phyloP scores from a whole-genome alignment of 2,113 vertebrate species.

The Progne subis region DNA sequence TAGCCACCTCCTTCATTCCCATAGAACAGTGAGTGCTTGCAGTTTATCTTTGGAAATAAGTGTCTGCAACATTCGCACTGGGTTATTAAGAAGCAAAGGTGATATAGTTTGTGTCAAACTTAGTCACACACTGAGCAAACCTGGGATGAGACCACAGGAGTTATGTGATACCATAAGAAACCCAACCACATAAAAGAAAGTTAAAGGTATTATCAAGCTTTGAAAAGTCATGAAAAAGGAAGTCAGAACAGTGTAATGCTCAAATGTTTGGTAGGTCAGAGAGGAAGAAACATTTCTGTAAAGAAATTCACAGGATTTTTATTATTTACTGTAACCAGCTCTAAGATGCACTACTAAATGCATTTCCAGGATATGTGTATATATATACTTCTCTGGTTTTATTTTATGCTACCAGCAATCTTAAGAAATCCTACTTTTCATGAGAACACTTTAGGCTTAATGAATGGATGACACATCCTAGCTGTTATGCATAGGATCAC shows the following conservation, averaged over 20 bases:
- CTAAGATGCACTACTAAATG: neutral
- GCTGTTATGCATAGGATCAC: neutral
- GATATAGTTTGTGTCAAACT: neutral
- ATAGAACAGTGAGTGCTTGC: neutral
- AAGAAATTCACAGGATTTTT: neutral
- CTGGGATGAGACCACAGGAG: neutral
- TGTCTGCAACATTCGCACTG: neutral
- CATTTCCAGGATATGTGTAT: neutral
- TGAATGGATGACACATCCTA: neutral
- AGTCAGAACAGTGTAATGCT: neutral
- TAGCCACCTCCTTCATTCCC: fast-evolving
- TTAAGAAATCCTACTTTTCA: neutral
- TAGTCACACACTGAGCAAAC: neutral
- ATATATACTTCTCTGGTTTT: neutral
- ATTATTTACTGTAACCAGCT: neutral
- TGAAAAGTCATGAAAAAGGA: neutral
- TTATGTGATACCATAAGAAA: neutral
- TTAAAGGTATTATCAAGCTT: neutral
- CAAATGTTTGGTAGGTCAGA: neutral
- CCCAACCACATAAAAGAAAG: neutral
- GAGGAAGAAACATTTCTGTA: neutral
- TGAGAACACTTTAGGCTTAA: neutral
- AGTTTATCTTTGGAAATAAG: neutral
- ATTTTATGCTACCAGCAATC: neutral
- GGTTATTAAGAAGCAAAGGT: neutral